Evolutionary conservation across 2,888 invertebrate species (phyloP), one percentile per base, ranked within the genome.

Genomic region (Erebia epiphron): DNA sequence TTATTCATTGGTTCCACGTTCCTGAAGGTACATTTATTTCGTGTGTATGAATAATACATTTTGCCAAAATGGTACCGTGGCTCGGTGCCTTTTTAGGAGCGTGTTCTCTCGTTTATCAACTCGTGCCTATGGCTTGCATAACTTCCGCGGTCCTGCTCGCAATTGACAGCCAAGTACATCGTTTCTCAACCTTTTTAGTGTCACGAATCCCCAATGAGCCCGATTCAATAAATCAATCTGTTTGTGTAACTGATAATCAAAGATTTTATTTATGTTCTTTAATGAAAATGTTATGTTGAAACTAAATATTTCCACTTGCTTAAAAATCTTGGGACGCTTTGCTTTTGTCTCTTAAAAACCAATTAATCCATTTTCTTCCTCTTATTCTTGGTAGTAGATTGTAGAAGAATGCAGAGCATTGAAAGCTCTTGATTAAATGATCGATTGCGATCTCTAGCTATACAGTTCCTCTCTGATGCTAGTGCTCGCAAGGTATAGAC

Each of bases 1-100:
- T 71, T 71, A 75, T 75, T 72, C 73, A 75, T 72, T 68, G 76
- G 74, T 74, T 75, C 73, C 77, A 76, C 75, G 76, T 77, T 75
- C 73, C 69, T 70, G 72, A 78, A 76, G 76, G 76, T 79, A 79
- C 76, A 85, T 83, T 62, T 82, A 82, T 85, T 86, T 86, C 81
- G 82, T 78, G 79, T 77, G 75, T 76, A 90, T 90, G 89, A 90
- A 90, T 90, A 83, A 91, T 84, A 90, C 87, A 91, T 90, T 81
- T 86, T 79, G 83, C 89, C 90, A 85, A 91, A 90, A 89, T 78
- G 72, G 80, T 78, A 68, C 72, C 72, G 72, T 71, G 77, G 71
- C 77, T 74, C 79, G 77, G 75, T 73, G 77, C 88, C 88, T 82
- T 89, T 84, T 89, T 82, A 73, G 87, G 86, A 76, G 79, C 76